Base-by-base conservation (phyloP, 2,113 vertebrate genomes). In the Coracopsis vasa region DNA sequence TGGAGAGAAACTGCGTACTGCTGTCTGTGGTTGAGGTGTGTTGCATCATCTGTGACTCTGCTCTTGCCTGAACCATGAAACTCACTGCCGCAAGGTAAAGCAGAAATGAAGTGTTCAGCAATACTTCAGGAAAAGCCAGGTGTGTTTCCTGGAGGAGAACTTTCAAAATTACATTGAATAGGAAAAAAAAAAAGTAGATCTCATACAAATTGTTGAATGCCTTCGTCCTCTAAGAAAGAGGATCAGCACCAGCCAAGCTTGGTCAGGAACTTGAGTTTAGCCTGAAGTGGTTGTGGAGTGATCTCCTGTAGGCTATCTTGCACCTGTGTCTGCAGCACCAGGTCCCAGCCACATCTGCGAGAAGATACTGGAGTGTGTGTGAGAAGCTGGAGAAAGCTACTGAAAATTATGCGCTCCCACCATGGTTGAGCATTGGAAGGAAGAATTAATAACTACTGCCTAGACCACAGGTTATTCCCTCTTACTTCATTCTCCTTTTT, bases 401-500 rank as follows among this genome's bases (percentile, higher is more conserved):
- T 92, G 44, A 42, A 88, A 91, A 70, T 80, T 87, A 66, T 21
- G 72, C 33, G 16, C 75, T 91, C 28, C 23, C 14, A 4, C 65
- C 85, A 2, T 53, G 44, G 47, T 66, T 85, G 69, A 50, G 37
- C 28, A 45, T 72, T 56, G 87, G 42, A 78, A 62, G 54, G 89
- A 88, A 79, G 77, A 87, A 91, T 93, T 80, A 88, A 87, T 91
- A 86, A 84, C 74, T 93, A 50, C 70, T 75, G 83, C n/a, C 51
- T 80, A 77, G 66, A 74, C 80, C 69, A 88, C 44, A 90, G 91
- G 37, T 92, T 94, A 90, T 96, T 84, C 28, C 47, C 27, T 81
- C 39, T 86, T 28, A 69, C 71, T 84, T 56, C 9, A 8, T 80
- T 86, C n/a, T 58, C 18, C 47, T 4, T 60, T 60, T 90, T 60